Base-by-base conservation (phyloP, 2,888 invertebrate species). In the Beris morrisii region DNA sequence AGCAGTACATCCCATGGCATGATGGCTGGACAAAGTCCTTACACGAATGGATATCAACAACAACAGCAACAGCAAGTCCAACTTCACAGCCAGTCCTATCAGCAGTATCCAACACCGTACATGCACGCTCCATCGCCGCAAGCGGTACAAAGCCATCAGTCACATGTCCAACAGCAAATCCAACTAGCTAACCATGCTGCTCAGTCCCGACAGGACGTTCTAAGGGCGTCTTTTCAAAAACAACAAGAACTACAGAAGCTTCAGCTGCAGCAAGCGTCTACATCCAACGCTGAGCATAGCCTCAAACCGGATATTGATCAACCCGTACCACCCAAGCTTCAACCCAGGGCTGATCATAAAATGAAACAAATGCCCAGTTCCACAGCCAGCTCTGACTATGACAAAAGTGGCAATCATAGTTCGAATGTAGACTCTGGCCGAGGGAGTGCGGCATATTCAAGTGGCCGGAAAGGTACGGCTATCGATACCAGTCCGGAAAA, bases 391-490 rank as follows among this genome's bases (percentile, higher is more conserved):
- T 87, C 87, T 75, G 91, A 91, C 79, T 90, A 90, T 74, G 90
- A 90, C 76, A 90, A 90, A 77, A 85, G 88, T 57, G 88, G 89
- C 5, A 84, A 85, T n/a, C 88, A 88, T 71, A 88, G 88, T 11
- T 90, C 89, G 0, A 90, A 90, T 75, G 89, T 89, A 28, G 91
- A 91, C 78, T 91, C 90, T 0, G 91, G 91, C 15, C 82, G 91
- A 71, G 91, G 91, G n/a, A 90, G 90, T 75, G 90, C 90, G 5
- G 89, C 90, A 53, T 90, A 90, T 78, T 90, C 90, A 46, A 90
- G 90, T 74, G 90, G 89, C 3, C 80, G 89, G 69, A 81, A 87
- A 73, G 78, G 82, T 6, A 83, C 82, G 30, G 76, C 76, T 13
- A 73, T 79, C 44, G 86, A 86, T 72, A 84, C 85, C 1, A 85